Percentiles rank a stretch among this genome's conserved stretches.
Conservation (phyloP, 2,113 vertebrate species). For the Prunella himalayana region DNA sequence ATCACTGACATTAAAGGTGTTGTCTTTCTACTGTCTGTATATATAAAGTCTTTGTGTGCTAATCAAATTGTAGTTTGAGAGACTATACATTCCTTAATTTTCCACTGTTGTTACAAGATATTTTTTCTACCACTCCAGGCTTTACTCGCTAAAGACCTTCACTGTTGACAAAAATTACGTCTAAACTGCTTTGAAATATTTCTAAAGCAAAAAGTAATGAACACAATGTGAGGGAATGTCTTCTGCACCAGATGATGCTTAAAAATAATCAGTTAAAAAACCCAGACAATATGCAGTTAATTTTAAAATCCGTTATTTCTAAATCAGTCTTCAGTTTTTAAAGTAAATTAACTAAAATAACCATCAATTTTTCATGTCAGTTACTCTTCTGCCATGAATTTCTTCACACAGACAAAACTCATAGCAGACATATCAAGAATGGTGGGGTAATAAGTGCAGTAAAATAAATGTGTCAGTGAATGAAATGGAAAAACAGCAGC, state of each 20-base stretch:
- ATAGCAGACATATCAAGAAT: not conserved
- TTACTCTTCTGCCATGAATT: not conserved
- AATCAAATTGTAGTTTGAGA: not conserved
- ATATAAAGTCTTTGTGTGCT: not conserved
- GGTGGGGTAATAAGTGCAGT: not conserved
- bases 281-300: not conserved
- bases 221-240: not conserved
- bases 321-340: not conserved
- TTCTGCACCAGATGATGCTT: not conserved
- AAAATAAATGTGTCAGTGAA: not conserved
- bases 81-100: not conserved
- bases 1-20: not conserved
- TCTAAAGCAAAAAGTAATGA: not conserved
- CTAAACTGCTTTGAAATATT: not conserved
- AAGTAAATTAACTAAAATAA: not conserved
- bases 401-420: not conserved
- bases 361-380: not conserved
- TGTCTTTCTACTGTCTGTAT: not conserved
- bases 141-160: not conserved
- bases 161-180: not conserved
- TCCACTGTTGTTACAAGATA: not conserved
- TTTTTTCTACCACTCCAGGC: not conserved
- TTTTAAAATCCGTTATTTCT: not conserved
- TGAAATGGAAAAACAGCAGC: not conserved
- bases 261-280: not conserved